These are phyloP conservation scores for Hirtodrosophila confusa DNA, from an alignment of 2,888 invertebrate species.

Conservation along the genomic window DNA sequence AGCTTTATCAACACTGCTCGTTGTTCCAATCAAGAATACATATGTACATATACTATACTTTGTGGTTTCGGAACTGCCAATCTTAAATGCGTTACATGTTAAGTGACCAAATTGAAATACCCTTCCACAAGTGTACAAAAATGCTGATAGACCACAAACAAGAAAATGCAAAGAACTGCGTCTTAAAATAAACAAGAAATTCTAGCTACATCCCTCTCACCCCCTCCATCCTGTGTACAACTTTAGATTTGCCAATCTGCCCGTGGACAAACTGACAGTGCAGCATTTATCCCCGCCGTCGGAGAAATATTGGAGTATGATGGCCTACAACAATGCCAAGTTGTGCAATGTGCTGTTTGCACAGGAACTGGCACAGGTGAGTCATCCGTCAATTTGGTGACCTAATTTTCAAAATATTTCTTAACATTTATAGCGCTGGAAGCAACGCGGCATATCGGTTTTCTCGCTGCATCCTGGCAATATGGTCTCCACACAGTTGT, in stretches of 20 bases:
- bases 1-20: too few species aligned
- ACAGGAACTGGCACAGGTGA: conserved; percentile 89
- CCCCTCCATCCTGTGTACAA: conserved; percentile 52
- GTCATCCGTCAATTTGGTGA: conserved; percentile 33
- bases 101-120: too few species aligned
- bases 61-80: too few species aligned
- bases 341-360: conserved; percentile 94
- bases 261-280: conserved; percentile 85
- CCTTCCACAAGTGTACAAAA: neutral
- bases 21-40: too few species aligned
- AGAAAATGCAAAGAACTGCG: conserved; percentile 50
- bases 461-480: conserved; percentile 96
- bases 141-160: conserved; percentile 18
- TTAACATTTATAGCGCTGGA: conserved; percentile 85
- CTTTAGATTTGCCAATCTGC: conserved; percentile 85
- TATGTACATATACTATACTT: too few species aligned
- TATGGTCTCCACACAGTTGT: conserved; percentile 91
- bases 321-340: conserved; percentile 96
- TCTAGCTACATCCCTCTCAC: neutral
- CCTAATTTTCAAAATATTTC: conserved; percentile 24
- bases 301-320: conserved; percentile 91
- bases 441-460: conserved; percentile 88
- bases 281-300: conserved; percentile 89
- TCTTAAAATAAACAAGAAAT: conserved; percentile 55
- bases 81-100: too few species aligned